Evolutionary conservation across 1,140 invertebrate species (phyloP).

Genomic region (Magallana angulata): DNA sequence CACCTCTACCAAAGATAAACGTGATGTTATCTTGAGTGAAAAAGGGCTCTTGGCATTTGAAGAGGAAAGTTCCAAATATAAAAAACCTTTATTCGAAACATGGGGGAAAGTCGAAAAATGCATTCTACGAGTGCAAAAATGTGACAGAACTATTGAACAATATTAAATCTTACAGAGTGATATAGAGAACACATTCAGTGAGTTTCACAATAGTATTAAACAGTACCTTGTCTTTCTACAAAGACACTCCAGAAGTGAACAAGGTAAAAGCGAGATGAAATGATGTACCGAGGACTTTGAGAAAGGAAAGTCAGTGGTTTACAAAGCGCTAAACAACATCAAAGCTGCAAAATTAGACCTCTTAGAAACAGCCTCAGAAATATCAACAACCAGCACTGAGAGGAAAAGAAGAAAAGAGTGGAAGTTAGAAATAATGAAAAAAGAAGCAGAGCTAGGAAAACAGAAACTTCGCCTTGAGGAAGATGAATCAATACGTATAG

Average conservation of each 20-base stretch:
- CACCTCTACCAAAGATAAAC: background rate
- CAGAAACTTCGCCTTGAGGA: conserved; percentile 29
- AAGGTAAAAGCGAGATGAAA: background rate
- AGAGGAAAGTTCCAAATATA: background rate
- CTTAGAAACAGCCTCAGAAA: background rate
- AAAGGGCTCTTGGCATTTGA: background rate
- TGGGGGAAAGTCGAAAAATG: background rate
- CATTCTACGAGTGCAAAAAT: background rate
- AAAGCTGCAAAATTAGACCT: background rate
- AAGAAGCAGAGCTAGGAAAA: conserved; percentile 31
- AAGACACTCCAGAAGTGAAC: background rate
- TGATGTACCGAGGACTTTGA: background rate
- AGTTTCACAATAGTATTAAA: background rate
- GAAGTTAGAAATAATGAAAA: background rate
- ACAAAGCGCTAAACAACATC: background rate
- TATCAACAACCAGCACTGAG: background rate
- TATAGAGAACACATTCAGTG: background rate
- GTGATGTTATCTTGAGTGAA: background rate
- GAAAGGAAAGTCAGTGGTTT: background rate
- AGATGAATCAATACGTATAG: conserved; percentile 8
- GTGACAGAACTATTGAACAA: background rate
- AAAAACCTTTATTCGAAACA: background rate
- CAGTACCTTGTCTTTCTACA: background rate
- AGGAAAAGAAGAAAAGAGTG: background rate
- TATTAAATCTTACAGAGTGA: background rate